Evolutionary conservation across 2,888 invertebrate species (phyloP).

Genomic region (Drosophila ochracea): DNA sequence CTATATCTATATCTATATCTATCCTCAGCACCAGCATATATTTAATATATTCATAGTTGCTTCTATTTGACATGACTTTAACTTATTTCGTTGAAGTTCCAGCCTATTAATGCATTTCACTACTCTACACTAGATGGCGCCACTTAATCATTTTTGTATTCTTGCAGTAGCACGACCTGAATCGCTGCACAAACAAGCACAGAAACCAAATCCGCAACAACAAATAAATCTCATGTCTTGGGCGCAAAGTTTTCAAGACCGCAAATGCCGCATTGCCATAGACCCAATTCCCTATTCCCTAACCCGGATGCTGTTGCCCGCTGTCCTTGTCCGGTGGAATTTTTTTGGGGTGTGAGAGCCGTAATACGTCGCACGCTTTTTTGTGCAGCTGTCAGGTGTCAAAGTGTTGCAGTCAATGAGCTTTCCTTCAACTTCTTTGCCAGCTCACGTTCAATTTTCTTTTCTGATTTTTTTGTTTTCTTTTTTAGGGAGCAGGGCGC

Average conservation of each 20-base stretch:
- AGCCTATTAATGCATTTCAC: background rate
- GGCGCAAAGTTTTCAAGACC: constrained; percentile 46
- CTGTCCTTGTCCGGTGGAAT: constrained; percentile 13
- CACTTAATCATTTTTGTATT: constrained; percentile 45
- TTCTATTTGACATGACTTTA: background rate
- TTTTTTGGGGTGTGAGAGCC: constrained; percentile 11
- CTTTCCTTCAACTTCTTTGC: constrained; percentile 41
- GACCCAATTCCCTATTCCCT: constrained; percentile 12
- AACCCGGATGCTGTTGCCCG: background rate
- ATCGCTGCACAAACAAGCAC: constrained; percentile 30
- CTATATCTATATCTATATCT: too few species aligned
- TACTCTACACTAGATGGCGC: constrained; percentile 37
- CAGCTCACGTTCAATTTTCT: constrained; percentile 46
- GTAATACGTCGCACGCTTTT: constrained; percentile 72
- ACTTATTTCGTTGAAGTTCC: background rate
- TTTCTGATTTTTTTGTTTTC: constrained; percentile 12
- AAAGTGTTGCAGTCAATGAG: constrained; percentile 76
- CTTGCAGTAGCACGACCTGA: constrained; percentile 48
- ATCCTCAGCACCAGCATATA: too few species aligned
- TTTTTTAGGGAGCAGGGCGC: constrained; percentile 21
- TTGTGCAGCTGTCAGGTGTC: constrained; percentile 77
- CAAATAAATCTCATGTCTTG: constrained; percentile 64
- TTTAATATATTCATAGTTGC: background rate
- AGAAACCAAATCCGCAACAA: constrained; percentile 62
- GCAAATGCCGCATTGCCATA: constrained; percentile 40